A percentile compares a stretch with the other conserved stretches of the same genome.
Evolutionary conservation across 2,113 vertebrate genomes (phyloP).

Genomic region (Lycaon pictus): DNA sequence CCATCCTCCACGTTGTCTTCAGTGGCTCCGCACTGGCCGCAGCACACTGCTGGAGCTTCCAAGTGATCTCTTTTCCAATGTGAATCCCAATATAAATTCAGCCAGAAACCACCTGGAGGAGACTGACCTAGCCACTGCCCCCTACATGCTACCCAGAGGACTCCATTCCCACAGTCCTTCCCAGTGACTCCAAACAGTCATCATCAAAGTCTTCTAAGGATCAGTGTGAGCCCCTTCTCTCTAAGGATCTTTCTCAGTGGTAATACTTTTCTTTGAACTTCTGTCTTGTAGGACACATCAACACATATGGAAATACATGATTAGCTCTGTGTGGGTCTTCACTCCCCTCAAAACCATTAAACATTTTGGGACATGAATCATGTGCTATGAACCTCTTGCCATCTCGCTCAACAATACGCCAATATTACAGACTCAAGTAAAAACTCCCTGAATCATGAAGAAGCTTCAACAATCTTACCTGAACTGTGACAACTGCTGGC

Average conservation of each 20-base stretch:
- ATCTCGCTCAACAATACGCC: neutral
- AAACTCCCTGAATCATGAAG: neutral
- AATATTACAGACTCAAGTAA: neutral
- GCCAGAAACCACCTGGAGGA: neutral
- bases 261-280: constrained; percentile 5
- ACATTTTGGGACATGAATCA: neutral
- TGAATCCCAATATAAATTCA: neutral
- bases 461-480: constrained; percentile 86
- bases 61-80: neutral
- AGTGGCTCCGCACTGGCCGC: neutral
- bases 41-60: neutral
- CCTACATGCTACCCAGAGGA: neutral
- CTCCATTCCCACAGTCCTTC: neutral
- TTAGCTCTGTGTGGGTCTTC: neutral
- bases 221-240: neutral
- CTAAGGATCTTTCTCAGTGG: constrained; percentile 43
- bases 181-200: neutral
- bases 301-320: neutral
- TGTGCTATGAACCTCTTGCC: neutral
- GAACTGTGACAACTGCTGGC: constrained; percentile 92
- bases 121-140: neutral
- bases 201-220: neutral
- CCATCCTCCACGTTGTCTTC: neutral
- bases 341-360: neutral
- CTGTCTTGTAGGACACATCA: neutral